phyloP scores from a whole-genome alignment of 64 coral and sea anemone genomes.

The Montipora efflorescens region DNA sequence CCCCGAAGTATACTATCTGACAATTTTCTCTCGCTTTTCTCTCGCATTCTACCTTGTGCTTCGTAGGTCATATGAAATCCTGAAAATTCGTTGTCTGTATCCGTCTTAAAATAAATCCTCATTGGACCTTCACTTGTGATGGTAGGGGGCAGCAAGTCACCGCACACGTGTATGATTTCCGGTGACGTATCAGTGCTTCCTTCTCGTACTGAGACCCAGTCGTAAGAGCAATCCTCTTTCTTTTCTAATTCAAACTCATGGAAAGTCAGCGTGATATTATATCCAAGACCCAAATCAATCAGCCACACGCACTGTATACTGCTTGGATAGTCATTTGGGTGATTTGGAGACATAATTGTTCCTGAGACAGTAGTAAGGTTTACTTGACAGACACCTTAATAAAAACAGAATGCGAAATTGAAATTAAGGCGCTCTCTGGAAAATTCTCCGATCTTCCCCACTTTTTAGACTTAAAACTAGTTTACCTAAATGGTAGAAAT shows the following conservation, averaged over 20 bases:
- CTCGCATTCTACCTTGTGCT: neutral
- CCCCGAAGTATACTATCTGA: too few relatives aligned
- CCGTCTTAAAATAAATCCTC: constrained; percentile 32
- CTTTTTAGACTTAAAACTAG: too few relatives aligned
- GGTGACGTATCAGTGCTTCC: constrained; percentile 11
- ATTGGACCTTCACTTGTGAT: constrained; percentile 67
- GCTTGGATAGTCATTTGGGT: constrained; percentile 53
- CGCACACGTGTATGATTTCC: constrained; percentile 21
- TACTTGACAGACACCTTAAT: constrained; percentile 33
- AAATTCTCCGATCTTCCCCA: too few relatives aligned
- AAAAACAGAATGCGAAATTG: neutral
- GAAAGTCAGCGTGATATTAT: constrained; percentile 60
- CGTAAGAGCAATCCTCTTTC: constrained; percentile 38
- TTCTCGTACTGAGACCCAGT: constrained; percentile 38
- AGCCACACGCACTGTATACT: constrained; percentile 47
- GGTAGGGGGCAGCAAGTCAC: constrained; percentile 10
- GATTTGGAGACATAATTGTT: constrained; percentile 62
- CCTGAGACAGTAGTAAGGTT: constrained; percentile 20
- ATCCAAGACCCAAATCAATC: constrained; percentile 59
- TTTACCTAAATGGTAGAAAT: too few relatives aligned
- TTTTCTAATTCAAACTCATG: constrained; percentile 61
- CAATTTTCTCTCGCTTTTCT: neutral
- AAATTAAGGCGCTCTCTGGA: neutral
- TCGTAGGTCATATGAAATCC: neutral
- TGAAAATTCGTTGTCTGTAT: neutral